Conservation (phyloP, 2,888 invertebrate genomes). For the Dendrolimus houi region DNA sequence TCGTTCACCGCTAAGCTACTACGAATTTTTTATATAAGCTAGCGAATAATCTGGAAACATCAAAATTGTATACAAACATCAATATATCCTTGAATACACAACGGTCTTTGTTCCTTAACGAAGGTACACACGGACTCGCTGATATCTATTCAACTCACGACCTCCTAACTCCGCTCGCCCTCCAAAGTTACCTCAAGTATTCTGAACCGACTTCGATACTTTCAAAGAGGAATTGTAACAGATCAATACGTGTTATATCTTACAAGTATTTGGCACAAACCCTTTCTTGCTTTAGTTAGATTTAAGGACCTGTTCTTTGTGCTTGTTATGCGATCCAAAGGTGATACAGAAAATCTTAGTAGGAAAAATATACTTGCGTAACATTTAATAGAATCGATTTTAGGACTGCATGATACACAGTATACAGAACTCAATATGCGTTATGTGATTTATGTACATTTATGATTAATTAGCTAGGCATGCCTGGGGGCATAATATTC, state of each 20-base stretch:
- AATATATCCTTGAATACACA: conserved; percentile 19
- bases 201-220: neutral
- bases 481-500: too few species aligned
- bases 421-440: too few species aligned
- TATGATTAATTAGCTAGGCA: too few species aligned
- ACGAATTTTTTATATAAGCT: neutral
- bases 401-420: too few species aligned
- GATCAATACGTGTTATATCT: neutral
- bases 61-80: conserved; percentile 12
- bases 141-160: neutral
- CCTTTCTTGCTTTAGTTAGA: neutral
- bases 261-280: neutral
- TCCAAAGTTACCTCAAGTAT: neutral
- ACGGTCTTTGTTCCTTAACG: conserved; percentile 15
- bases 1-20: too few species aligned
- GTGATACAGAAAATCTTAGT: too few species aligned
- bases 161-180: neutral
- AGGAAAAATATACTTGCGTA: too few species aligned
- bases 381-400: too few species aligned
- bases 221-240: neutral
- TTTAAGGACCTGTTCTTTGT: neutral
- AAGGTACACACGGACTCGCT: neutral
- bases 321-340: neutral
- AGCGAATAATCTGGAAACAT: neutral
- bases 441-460: too few species aligned